A percentile compares a stretch with the other conserved stretches of the same genome.
These are phyloP conservation scores for Phalacrocorax carbo DNA, from an alignment of 2,113 vertebrate genomes.

Conservation along the genomic window DNA sequence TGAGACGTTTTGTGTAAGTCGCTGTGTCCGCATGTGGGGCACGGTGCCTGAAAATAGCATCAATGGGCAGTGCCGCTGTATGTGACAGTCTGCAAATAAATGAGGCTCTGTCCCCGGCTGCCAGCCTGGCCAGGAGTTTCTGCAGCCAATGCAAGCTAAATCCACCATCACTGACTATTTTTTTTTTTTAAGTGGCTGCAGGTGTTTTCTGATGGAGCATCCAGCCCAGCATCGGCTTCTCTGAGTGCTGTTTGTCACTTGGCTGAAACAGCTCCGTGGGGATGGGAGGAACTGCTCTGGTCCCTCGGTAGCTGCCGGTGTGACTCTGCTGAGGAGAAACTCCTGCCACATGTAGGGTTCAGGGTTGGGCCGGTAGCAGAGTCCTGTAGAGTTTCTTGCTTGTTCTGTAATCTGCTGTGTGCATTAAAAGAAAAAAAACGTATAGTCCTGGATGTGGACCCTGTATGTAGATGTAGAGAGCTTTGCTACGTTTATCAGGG, in stretches of 20 bases:
- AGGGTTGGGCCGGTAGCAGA: neutral
- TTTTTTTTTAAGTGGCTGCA: constrained; percentile 1
- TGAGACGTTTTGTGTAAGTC: neutral
- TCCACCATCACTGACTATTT: neutral
- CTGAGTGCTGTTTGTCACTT: neutral
- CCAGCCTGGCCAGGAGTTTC: neutral
- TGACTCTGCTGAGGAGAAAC: neutral
- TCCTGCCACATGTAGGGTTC: neutral
- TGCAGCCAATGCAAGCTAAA: neutral
- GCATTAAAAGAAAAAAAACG: neutral
- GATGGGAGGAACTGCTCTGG: rapidly evolving
- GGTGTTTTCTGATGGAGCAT: neutral
- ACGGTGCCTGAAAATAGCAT: neutral
- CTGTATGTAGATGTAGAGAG: neutral
- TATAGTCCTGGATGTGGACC: neutral
- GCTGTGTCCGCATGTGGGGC: neutral
- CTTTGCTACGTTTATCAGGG: neutral
- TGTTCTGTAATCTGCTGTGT: neutral
- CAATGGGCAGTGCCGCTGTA: neutral
- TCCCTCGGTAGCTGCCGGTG: neutral
- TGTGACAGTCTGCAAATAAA: neutral
- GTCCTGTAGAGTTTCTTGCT: neutral
- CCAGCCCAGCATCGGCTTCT: neutral
- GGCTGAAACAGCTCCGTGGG: neutral
- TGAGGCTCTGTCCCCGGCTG: neutral